These are phyloP conservation scores for Philotrypesis tridentata DNA, from an alignment of 1,140 invertebrate species.

Conservation along the genomic window DNA sequence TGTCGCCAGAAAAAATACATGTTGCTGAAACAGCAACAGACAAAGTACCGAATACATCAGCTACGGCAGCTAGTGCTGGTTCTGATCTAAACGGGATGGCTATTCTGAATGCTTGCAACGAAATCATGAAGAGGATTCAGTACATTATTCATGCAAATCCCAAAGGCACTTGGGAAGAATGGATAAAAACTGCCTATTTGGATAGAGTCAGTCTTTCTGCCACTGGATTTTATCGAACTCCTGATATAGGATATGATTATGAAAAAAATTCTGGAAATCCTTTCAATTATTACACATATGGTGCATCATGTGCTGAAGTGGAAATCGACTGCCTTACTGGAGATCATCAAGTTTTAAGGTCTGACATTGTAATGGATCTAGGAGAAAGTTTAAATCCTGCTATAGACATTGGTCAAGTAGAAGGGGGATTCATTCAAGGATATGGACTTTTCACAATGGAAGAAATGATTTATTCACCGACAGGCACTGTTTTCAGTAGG, in stretches of 20 bases:
- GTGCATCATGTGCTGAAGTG: slow-evolving; percentile 86
- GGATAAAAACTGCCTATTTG: slow-evolving; percentile 88
- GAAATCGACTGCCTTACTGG: slow-evolving; percentile 93
- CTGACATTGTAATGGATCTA: slow-evolving; percentile 97
- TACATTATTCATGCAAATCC: slow-evolving; percentile 87
- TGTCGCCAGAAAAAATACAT: slow-evolving; percentile 86
- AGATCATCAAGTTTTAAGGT: slow-evolving; percentile 88
- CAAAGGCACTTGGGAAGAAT: slow-evolving; percentile 88
- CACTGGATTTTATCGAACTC: slow-evolving; percentile 90
- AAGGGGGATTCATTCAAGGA: slow-evolving; percentile 95
- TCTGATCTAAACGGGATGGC: slow-evolving; percentile 98
- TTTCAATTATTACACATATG: slow-evolving; percentile 89
- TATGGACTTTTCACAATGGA: slow-evolving; percentile 94
- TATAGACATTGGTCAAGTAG: slow-evolving; percentile 96
- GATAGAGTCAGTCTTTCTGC: slow-evolving; percentile 88
- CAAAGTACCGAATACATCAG: slow-evolving; percentile 94
- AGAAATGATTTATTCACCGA: slow-evolving; percentile 89
- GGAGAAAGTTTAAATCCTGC: slow-evolving; percentile 94
- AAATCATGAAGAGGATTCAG: slow-evolving; percentile 83
- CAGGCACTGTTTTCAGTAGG: slow-evolving; percentile 85
- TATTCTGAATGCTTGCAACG: slow-evolving; percentile 89
- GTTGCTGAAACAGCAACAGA: slow-evolving; percentile 93
- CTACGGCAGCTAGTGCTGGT: slow-evolving; percentile 92
- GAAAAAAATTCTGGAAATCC: slow-evolving; percentile 81
- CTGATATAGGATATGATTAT: slow-evolving; percentile 85